Base-by-base conservation (phyloP, 2,113 vertebrate genomes). In the Cololabis saira region DNA sequence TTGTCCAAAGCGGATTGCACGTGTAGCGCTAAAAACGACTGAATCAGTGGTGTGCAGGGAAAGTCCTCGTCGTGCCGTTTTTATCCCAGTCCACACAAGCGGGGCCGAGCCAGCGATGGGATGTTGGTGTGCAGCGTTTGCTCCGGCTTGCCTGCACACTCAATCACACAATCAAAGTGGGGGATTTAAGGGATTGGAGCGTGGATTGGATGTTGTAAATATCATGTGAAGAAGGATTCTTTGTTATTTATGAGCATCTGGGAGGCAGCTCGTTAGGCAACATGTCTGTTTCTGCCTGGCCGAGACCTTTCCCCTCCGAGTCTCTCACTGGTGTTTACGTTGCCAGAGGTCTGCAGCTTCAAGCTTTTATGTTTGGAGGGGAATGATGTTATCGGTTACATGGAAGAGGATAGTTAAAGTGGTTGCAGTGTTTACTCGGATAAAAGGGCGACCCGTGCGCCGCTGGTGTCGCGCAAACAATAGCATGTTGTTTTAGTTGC, bases 31-130 rank as follows among this genome's bases (percentile, higher is more conserved):
- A 27, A 27, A 27, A 27, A 27, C 24, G 5, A 27, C 24, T 27
- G 24, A 2, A 27, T 3, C 24, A 27, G 24, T n/a, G n/a, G n/a
- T n/a, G n/a, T n/a, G n/a, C n/a, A 27, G 3, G 2, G 5, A 27
- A 27, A 27, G 2, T 27, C 24, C 24, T 27, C 24, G 5, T 27
- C 3, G 24, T 27, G 24, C 24, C 5, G 24, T 27, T 27, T n/a
- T 76, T 63, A 54, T 56, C 52, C 50, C 69, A 42, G 27, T 17
- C 45, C 60, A 27, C 40, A 47, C 50, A 79, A 87, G 85, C 43
- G 78, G 84, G 82, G 88, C 81, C 76, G 82, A 72, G 57, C 67
- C 56, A 65, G 67, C 76, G 76, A 78, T 67, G n/a, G 67, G 43
- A 21, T 70, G 63, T 57, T 52, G 67, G 56, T 37, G 24, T 45